Conservation (phyloP, 2,797 vertebrate genomes). For the Trematomus bernacchii region DNA sequence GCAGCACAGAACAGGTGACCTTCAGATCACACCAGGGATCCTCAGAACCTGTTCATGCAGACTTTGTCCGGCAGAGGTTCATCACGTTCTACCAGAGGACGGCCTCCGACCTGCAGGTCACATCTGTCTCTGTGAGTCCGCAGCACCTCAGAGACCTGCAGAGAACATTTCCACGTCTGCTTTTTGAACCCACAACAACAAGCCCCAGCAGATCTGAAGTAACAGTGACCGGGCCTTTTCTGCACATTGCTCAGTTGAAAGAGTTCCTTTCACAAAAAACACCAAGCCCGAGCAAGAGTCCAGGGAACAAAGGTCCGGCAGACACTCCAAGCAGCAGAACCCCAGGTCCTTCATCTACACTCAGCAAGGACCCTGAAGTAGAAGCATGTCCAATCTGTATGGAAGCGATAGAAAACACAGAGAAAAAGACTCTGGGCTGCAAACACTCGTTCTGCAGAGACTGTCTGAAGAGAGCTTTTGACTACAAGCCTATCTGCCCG, state of each 20-base stretch:
- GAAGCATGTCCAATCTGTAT: constrained; percentile 83
- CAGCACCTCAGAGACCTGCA: background rate
- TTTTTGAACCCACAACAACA: constrained; percentile 26
- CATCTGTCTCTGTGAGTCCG: background rate
- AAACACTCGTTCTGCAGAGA: constrained; percentile 81
- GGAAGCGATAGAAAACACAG: constrained; percentile 61
- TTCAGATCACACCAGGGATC: background rate
- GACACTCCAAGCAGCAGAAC: background rate
- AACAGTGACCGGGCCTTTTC: constrained; percentile 67
- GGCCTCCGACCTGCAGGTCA: constrained; percentile 69
- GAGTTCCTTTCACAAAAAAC: constrained; percentile 26
- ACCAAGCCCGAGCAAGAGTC: background rate
- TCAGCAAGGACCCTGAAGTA: constrained; percentile 26
- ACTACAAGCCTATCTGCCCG: constrained; percentile 82
- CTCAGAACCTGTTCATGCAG: rapidly evolving
- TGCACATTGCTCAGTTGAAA: constrained; percentile 57
- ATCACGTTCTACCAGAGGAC: constrained; percentile 82
- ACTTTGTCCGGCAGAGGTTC: constrained; percentile 72
- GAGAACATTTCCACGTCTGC: constrained; percentile 63
- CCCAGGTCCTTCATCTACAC: background rate
- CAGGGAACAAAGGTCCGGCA: background rate
- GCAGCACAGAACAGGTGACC: constrained; percentile 8
- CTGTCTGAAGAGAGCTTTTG: constrained; percentile 79
- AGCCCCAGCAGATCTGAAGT: rapidly evolving
- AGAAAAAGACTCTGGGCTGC: constrained; percentile 72